Percentiles rank a stretch among this genome's conserved stretches.
Conservation (phyloP, 2,797 vertebrate species). For the Chloroceryle inda region DNA sequence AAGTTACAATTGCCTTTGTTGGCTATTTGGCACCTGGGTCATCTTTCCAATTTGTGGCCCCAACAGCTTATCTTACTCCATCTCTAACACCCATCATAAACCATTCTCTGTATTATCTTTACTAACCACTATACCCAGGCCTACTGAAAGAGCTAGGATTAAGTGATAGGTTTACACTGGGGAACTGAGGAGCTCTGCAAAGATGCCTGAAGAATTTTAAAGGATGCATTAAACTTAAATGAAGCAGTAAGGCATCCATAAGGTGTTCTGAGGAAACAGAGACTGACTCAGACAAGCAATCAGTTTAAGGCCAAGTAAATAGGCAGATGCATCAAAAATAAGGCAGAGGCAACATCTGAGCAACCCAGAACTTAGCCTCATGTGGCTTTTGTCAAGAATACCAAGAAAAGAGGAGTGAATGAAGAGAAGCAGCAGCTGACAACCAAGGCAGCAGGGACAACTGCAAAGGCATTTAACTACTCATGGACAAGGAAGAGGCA, state of each 20-base stretch:
- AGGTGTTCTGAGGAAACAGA: neutral
- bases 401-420: neutral
- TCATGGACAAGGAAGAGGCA: neutral
- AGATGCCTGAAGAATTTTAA: conserved; percentile 38
- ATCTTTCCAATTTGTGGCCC: neutral
- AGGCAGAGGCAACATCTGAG: neutral
- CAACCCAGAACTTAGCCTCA: neutral
- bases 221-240: neutral
- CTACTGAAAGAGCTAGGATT: conserved; percentile 9
- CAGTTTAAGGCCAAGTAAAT: conserved; percentile 37
- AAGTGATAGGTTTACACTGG: conserved; percentile 11
- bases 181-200: conserved; percentile 14
- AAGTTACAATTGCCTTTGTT: neutral
- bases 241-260: neutral
- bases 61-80: neutral
- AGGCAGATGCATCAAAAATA: conserved; percentile 5
- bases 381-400: neutral
- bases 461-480: neutral
- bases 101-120: neutral
- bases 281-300: neutral
- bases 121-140: neutral
- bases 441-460: neutral
- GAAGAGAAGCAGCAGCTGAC: neutral
- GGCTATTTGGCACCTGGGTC: neutral
- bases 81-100: neutral